Evolutionary conservation across 1,140 invertebrate species (phyloP).

Genomic region (Chironomus tepperi): DNA sequence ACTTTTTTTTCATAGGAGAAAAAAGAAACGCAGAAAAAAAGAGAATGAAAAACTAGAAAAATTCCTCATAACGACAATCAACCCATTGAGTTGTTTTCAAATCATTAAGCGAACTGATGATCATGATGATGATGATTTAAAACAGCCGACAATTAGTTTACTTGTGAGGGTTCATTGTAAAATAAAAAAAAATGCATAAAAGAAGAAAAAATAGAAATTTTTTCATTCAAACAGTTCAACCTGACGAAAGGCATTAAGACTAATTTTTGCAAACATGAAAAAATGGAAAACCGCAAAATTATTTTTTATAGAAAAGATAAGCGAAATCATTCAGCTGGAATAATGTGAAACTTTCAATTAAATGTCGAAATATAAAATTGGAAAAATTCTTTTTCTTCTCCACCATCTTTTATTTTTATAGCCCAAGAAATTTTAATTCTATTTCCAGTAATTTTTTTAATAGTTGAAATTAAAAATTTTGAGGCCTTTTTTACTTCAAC

Average conservation of each 20-base stretch:
- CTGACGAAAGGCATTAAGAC: neutral
- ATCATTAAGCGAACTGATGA: neutral
- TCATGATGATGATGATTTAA: neutral
- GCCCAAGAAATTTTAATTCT: too few relatives aligned
- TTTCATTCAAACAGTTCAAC: neutral
- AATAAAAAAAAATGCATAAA: neutral
- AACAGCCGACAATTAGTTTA: conserved; percentile 1
- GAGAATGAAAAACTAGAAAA: too few relatives aligned
- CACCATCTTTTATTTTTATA: neutral
- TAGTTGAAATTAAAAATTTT: neutral
- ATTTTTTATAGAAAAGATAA: conserved; percentile 3
- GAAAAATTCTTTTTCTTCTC: neutral
- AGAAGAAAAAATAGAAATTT: neutral
- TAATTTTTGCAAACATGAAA: neutral
- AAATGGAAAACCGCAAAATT: neutral
- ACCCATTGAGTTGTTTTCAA: neutral
- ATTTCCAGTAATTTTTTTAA: conserved; percentile 1
- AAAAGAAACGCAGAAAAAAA: neutral
- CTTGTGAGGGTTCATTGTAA: neutral
- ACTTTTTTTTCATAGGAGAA: neutral
- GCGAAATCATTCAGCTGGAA: conserved; percentile 14
- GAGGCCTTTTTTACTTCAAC: neutral
- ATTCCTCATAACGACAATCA: neutral
- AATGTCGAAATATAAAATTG: neutral
- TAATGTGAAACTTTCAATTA: conserved; percentile 18